phyloP scores from a whole-genome alignment of 2,113 vertebrate species.

The Alligator sinensis region DNA sequence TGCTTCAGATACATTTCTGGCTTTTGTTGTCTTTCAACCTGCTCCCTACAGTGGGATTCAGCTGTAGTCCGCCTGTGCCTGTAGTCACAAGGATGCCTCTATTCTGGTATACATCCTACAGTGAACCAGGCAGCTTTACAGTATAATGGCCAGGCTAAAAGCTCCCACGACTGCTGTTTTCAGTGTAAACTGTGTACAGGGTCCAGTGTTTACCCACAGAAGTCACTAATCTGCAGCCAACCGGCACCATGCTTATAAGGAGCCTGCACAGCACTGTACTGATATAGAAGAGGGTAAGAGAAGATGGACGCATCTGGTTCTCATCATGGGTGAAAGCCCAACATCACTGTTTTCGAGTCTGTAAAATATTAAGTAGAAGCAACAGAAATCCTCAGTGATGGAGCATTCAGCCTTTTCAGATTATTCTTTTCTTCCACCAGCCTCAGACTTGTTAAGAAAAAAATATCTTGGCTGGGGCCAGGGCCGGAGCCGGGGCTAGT shows the following conservation, averaged over 20 bases:
- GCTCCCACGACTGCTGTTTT: not conserved
- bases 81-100: not conserved
- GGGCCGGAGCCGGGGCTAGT: not conserved
- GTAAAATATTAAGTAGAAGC: not conserved
- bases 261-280: not conserved
- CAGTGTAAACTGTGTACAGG: not conserved
- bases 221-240: not conserved
- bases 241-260: not conserved
- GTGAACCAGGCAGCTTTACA: not conserved
- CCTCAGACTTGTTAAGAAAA: not conserved
- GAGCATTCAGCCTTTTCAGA: not conserved
- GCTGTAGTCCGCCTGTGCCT: not conserved
- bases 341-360: not conserved
- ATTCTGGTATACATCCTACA: not conserved
- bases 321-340: not conserved
- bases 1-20: not conserved
- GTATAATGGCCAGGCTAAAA: not conserved
- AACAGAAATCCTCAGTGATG: rapidly evolving
- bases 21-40: not conserved
- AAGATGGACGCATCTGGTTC: not conserved
- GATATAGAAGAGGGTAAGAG: not conserved
- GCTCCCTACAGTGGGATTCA: not conserved
- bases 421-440: not conserved
- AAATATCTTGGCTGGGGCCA: not conserved
- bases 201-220: not conserved